Evolutionary conservation across 2,888 invertebrate genomes (phyloP), one percentile per base, ranked within the genome.

Genomic region (Biston stratarius): DNA sequence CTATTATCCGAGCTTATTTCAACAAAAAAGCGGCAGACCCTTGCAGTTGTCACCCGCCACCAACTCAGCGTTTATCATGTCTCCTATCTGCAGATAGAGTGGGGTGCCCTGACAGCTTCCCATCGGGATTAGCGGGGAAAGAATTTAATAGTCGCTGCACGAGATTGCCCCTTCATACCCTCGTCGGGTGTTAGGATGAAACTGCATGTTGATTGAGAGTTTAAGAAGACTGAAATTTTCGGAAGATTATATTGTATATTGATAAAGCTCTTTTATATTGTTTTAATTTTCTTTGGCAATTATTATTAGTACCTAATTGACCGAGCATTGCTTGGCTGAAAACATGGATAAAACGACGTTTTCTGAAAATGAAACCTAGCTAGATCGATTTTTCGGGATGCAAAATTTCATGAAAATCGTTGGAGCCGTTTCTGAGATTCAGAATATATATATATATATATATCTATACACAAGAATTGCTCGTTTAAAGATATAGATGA

Each of bases 91-190:
- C 61, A 57, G 61, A 66, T 61, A 51, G 42, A 59, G 48, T 53
- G 53, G 14, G 53, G 45, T 11, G 59, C 0, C 6, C 51, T 49
- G 74, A 74, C 75, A 89, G 89, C 88, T 89, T 86, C 88, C 87
- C 83, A 83, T 83, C 83, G 80, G 91, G 91, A 91, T 91, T 90
- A 92, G 86, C 80, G 83, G 80, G 79, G 76, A 86, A 89, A 90
- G 88, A 88, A 90, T 75, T 85, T 88, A 88, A 91, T 89, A 90
- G 91, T 15, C 84, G 82, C 81, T 82, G 77, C 81, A 48, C 40
- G 79, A 83, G 79, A 83, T 83, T 78, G 84, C 77, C 79, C 75
- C 64, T 74, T 77, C 70, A 77, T 24, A 81, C 77, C 82, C 77
- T 81, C 82, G 6, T 80, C 74, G 74, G 77, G 79, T 80, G 79